Evolutionary conservation across 2,797 vertebrate species (phyloP).

Genomic region (Rhadinocentrus ornatus): DNA sequence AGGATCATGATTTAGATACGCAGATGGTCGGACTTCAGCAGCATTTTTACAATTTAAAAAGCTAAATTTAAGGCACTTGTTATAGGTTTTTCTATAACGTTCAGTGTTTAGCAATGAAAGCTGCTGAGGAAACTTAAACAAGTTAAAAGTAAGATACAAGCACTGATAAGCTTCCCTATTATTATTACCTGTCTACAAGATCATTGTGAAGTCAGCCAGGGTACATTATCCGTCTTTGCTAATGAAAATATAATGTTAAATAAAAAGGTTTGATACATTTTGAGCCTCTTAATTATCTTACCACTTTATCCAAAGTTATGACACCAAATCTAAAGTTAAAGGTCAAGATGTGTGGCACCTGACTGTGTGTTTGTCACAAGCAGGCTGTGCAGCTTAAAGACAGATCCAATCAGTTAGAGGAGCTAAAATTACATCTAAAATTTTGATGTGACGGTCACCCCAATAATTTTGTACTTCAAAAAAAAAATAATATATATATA

Average conservation of each 20-base stretch:
- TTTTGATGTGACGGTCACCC: not conserved
- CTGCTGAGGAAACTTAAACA: not conserved
- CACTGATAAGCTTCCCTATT: not conserved
- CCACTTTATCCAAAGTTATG: no score
- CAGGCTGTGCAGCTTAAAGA: not conserved
- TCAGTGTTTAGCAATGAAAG: not conserved
- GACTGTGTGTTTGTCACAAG: not conserved
- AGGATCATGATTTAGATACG: no score
- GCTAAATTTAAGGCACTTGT: not conserved
- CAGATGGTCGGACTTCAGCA: no score
- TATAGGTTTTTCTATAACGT: not conserved
- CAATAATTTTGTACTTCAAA: not conserved
- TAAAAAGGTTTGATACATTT: no score
- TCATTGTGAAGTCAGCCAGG: not conserved
- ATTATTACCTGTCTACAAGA: not conserved
- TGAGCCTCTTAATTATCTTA: no score
- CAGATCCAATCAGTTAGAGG: no score
- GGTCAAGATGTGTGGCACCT: not conserved
- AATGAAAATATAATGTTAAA: no score
- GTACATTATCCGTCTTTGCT: no score
- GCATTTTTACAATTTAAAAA: no score
- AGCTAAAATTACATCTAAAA: no score
- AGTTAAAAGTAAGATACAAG: not conserved
- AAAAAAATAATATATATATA: no score
- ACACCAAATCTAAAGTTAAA: no score